Base-by-base conservation (phyloP, 2,888 invertebrate species). In the Drosophila mimica region DNA sequence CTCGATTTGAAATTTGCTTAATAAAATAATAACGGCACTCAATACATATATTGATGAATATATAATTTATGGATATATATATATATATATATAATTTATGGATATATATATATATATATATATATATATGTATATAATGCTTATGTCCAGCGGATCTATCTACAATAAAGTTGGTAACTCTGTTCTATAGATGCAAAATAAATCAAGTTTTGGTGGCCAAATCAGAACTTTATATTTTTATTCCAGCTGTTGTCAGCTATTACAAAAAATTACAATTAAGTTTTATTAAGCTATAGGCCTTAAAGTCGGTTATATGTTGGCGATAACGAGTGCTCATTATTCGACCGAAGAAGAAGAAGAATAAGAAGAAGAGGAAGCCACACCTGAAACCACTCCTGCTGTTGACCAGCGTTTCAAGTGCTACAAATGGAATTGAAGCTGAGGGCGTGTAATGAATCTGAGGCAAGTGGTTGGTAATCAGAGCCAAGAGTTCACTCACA, bases 371-470 rank as follows among this genome's bases (percentile, higher is more conserved):
- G n/a, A n/a, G 20, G 28, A 36, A 28, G 25, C 28, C 33, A 43
- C 52, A 8, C 30, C 25, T 11, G 5, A 20, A 25, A 25, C 28
- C 46, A 34, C 51, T n/a, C 34, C 30, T 51, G 15, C 43, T 62
- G 53, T 67, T 67, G 64, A 20, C 53, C 48, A 17, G 20, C 17
- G 6, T 25, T 46, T 46, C 17, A 33, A 46, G 58, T 38, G 20
- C 38, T 25, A 25, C 17, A 31, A 64, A 20, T 46, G 36, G 31
- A 51, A 40, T 20, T 56, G 65, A 33, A 52, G 58, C 57, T 53
- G 40, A 17, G 31, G 66, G 61, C 46, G 25, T 61, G 66, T 66
- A 58, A 72, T 72, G 57, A 57, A 72, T 72, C 60, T 61, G 48
- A 66, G 56, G 65, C 56, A 52, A 51, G 33, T 54, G 48, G 9